These are phyloP conservation scores for Poecilia picta DNA, from an alignment of 2,797 vertebrate genomes.

Conservation along the genomic window DNA sequence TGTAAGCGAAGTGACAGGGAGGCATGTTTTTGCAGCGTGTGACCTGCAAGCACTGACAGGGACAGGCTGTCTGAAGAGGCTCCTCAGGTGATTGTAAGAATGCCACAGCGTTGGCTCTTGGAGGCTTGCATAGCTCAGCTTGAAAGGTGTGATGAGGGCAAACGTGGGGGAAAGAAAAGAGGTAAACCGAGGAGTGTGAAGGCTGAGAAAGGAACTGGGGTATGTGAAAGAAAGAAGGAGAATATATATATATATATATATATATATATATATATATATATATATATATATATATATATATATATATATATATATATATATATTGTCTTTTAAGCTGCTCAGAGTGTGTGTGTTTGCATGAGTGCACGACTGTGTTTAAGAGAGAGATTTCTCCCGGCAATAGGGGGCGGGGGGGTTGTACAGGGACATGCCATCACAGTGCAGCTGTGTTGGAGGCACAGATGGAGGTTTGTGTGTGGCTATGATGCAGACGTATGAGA, in stretches of 20 bases:
- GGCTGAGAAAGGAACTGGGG: conserved; percentile 24
- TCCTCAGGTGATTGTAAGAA: conserved; percentile 65
- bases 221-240: conserved; percentile 20
- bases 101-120: conserved; percentile 50
- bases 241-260: conserved; percentile 13
- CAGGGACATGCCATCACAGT: conserved; percentile 63
- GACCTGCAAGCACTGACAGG: conserved; percentile 40
- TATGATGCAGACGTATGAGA: conserved; percentile 29
- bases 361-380: conserved; percentile 18
- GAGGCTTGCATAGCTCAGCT: conserved; percentile 64
- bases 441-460: conserved; percentile 75
- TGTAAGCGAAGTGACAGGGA: conserved; percentile 54
- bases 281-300: too few species aligned
- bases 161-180: conserved; percentile 31
- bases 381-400: conserved; percentile 53
- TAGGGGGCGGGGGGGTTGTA: conserved; percentile 36
- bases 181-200: conserved; percentile 1
- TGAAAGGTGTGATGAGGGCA: conserved; percentile 66
- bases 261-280: too few species aligned
- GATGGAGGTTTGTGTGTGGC: conserved; percentile 72
- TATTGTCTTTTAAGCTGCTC: conserved; percentile 33
- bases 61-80: conserved; percentile 50
- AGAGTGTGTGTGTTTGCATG: conserved; percentile 12
- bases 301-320: too few species aligned
- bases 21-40: conserved; percentile 27